Base-by-base conservation (phyloP, 2,888 invertebrate genomes). In the Kuschelorhynchus macadamiae region DNA sequence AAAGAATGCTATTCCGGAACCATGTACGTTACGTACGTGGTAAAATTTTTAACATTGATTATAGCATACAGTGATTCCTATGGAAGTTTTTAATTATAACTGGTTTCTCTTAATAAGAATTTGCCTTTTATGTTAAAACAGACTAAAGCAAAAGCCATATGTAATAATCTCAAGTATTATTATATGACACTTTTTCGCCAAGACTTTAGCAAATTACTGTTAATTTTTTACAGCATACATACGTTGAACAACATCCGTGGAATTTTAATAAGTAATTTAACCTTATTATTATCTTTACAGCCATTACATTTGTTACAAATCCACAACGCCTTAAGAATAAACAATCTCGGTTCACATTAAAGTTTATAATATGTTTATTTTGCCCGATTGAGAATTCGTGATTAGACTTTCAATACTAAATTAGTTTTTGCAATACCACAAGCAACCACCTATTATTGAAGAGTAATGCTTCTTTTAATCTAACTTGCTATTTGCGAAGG, bases 181-280 rank as follows among this genome's bases (percentile, higher is more conserved):
- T n/a, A n/a, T n/a, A n/a, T n/a, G n/a, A n/a, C n/a, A n/a, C n/a
- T n/a, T n/a, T n/a, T n/a, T n/a, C n/a, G n/a, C n/a, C n/a, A n/a
- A n/a, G n/a, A n/a, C n/a, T n/a, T n/a, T n/a, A n/a, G n/a, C n/a
- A n/a, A n/a, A n/a, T n/a, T n/a, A n/a, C n/a, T n/a, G n/a, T n/a
- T n/a, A n/a, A n/a, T n/a, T n/a, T n/a, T n/a, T n/a, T n/a, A n/a
- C 25, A 25, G 7, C 25, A 25, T 39, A 30, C 30, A 5, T 14
- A 30, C 46, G 9, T 46, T 42, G 9, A 30, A 36, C 36, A 12
- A n/a, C 56, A 18, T 30, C 33, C 17, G 33, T n/a, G 33, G 56
- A 57, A 57, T 57, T 8, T 46, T 57, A 57, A 57, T 46, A 57
- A 57, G 56, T 46, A 57, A 57, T 57, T 46, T 57, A 57, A 57